Evolutionary conservation across 2,888 invertebrate genomes (phyloP).

Genomic region (Lissocephala sabroskyi): DNA sequence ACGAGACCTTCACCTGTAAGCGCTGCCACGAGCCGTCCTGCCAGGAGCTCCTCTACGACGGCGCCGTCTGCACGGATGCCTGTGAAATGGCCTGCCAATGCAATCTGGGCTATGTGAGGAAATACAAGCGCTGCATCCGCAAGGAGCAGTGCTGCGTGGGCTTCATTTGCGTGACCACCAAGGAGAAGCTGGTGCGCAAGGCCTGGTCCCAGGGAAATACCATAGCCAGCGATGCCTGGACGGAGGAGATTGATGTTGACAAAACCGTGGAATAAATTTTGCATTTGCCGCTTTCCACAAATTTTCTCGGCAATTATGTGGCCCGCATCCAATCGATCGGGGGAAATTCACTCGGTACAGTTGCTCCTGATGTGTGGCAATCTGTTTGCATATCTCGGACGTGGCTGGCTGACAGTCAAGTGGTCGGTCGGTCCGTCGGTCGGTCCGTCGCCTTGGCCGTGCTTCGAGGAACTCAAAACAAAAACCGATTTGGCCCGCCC

Average conservation of each 20-base stretch:
- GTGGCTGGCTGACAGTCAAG: neutral
- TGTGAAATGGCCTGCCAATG: slow-evolving; percentile 13
- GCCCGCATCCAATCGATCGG: no score
- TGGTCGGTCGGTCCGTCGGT: no score
- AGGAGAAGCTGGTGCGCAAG: neutral
- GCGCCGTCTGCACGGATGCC: neutral
- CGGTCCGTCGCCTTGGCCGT: no score
- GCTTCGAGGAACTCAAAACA: no score
- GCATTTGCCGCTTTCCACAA: no score
- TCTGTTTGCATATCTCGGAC: slow-evolving; percentile 57
- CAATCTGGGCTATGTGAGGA: slow-evolving; percentile 6
- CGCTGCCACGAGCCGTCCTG: slow-evolving; percentile 13
- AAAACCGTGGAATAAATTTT: no score
- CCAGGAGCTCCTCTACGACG: slow-evolving; percentile 7
- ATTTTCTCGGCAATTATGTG: no score
- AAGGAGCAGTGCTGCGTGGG: slow-evolving; percentile 6
- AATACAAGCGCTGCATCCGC: neutral
- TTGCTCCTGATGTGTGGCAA: slow-evolving; percentile 33
- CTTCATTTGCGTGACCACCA: neutral
- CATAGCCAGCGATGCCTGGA: no score
- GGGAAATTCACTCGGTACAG: no score
- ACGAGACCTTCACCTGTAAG: neutral
- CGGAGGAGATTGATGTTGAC: no score
- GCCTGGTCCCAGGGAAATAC: no score
- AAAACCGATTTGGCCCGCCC: no score